Conservation (phyloP, 1,140 invertebrate species). For the Diachasmimorpha longicaudata region DNA sequence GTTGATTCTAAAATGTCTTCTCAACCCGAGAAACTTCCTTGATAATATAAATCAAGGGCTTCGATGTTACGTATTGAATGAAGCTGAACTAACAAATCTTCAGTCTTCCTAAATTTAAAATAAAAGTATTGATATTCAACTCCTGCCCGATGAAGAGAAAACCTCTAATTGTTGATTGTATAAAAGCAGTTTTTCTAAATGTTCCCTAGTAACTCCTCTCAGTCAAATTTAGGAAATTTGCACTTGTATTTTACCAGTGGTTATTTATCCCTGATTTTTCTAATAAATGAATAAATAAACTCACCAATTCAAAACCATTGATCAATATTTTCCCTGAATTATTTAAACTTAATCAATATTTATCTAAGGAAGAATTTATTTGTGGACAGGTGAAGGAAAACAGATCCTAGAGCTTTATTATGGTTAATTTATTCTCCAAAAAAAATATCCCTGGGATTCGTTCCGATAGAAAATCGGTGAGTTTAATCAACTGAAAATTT, state of each 20-base stretch:
- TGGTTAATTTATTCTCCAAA: constrained; percentile 75
- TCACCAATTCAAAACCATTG: no score
- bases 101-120: not conserved
- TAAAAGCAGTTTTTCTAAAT: not conserved
- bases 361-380: constrained; percentile 92
- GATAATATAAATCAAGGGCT: no score
- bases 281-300: not conserved
- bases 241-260: constrained; percentile 10
- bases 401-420: constrained; percentile 83
- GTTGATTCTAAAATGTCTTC: not conserved
- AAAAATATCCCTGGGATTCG: no score
- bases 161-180: not conserved
- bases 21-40: not conserved
- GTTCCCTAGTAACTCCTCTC: not conserved
- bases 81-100: not conserved
- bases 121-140: not conserved
- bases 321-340: no score
- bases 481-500: no score
- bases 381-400: constrained; percentile 79
- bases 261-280: not conserved
- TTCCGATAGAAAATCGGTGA: no score
- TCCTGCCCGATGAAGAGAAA: not conserved
- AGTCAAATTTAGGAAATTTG: not conserved
- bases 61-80: not conserved
- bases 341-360: constrained; percentile 81